phyloP scores from a whole-genome alignment of 2,888 invertebrate species.

The Cheilosia grossa region DNA sequence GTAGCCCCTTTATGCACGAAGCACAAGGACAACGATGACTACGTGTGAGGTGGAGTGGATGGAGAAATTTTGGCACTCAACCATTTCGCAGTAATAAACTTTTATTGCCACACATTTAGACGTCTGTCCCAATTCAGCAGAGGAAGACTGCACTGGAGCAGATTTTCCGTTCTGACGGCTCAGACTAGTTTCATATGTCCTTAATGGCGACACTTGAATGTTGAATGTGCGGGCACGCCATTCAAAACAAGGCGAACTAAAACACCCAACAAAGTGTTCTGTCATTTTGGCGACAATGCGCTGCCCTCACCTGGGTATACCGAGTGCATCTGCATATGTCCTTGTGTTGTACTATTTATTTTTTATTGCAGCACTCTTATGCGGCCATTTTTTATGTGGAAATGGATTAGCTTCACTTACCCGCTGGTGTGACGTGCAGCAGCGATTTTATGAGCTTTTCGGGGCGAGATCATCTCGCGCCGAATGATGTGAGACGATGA shows the following conservation, averaged over 20 bases:
- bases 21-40: not conserved
- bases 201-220: constrained; percentile 50
- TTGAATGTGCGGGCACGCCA: constrained; percentile 25
- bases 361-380: constrained; percentile 61
- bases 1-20: constrained; percentile 13
- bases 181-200: constrained; percentile 50
- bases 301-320: constrained; percentile 25
- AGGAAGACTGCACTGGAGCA: constrained; percentile 24
- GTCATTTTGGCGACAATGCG: constrained; percentile 40
- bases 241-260: constrained; percentile 33
- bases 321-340: constrained; percentile 4
- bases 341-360: constrained; percentile 48
- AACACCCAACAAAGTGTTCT: constrained; percentile 26
- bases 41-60: not conserved
- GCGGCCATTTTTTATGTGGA: constrained; percentile 45
- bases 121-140: constrained; percentile 40
- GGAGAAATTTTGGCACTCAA: constrained; percentile 58
- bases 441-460: constrained; percentile 56
- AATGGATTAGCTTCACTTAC: constrained; percentile 46
- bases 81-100: constrained; percentile 70
- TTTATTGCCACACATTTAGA: constrained; percentile 71
- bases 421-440: constrained; percentile 20
- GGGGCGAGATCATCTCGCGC: constrained; percentile 30
- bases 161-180: constrained; percentile 47
- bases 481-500: constrained; percentile 42